Percentiles rank a stretch among this genome's conserved stretches.
Evolutionary conservation across 2,888 invertebrate genomes (phyloP).

Genomic region (Ephialtes manifestator): DNA sequence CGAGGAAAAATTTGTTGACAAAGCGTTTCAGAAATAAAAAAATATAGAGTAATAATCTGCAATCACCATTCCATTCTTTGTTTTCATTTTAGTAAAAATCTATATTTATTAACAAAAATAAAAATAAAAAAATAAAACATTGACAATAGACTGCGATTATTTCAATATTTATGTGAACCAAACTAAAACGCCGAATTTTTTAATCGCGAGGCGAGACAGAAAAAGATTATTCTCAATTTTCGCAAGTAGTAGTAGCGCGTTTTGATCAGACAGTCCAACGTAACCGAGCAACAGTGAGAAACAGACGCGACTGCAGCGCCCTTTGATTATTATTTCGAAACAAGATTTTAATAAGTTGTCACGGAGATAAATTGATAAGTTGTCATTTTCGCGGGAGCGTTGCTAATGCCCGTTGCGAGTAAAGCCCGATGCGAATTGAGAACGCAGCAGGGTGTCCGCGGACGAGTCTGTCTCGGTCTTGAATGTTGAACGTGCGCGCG

Average conservation of each 20-base stretch:
- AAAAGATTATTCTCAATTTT: background rate
- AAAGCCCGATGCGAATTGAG: slow-evolving; percentile 70
- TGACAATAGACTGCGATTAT: too few relatives aligned
- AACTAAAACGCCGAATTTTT: background rate
- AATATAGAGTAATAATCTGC: too few relatives aligned
- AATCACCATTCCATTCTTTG: too few relatives aligned
- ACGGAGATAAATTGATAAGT: slow-evolving; percentile 69
- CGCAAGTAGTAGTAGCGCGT: slow-evolving; percentile 52
- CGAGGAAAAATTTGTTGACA: too few relatives aligned
- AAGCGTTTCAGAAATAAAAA: too few relatives aligned
- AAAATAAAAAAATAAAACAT: too few relatives aligned
- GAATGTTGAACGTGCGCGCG: background rate
- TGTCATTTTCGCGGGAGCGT: slow-evolving; percentile 66
- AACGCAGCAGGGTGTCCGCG: slow-evolving; percentile 70
- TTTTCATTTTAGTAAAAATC: too few relatives aligned
- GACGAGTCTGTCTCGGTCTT: slow-evolving; percentile 42
- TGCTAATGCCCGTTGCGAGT: slow-evolving; percentile 69
- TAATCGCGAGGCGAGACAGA: background rate
- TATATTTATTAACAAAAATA: too few relatives aligned
- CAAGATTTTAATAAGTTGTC: slow-evolving; percentile 69
- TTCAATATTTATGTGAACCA: too few relatives aligned
- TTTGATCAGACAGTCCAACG: slow-evolving; percentile 39
- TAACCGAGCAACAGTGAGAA: background rate
- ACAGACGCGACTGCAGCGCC: background rate
- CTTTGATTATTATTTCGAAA: slow-evolving; percentile 60